A percentile compares a stretch with the other conserved stretches of the same genome.
phyloP scores from a whole-genome alignment of 2,888 invertebrate species.

The Ophioninae sp. region DNA sequence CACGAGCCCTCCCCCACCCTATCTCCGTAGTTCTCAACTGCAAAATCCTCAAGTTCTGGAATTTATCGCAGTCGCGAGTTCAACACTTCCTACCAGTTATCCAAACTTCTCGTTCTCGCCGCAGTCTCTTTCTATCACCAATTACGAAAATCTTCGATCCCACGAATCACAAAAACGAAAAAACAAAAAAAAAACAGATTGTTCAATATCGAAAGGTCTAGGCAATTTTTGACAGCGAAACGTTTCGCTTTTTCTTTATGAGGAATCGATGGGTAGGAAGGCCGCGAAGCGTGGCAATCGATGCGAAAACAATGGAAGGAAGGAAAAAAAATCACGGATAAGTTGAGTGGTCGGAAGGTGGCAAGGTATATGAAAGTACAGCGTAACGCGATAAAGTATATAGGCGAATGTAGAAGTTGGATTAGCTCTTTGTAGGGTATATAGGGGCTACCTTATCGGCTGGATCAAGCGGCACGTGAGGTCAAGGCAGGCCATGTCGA shows the following conservation, averaged over 20 bases:
- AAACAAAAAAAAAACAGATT: too few relatives aligned
- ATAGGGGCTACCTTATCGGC: conserved; percentile 69
- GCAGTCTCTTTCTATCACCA: neutral
- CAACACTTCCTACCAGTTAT: conserved; percentile 59
- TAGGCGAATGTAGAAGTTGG: conserved; percentile 24
- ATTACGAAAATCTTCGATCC: conserved; percentile 37
- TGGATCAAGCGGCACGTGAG: conserved; percentile 70
- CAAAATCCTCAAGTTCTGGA: conserved; percentile 75
- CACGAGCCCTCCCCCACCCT: conserved; percentile 68
- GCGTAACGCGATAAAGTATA: conserved; percentile 44
- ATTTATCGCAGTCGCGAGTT: conserved; percentile 75
- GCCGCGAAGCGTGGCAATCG: neutral
- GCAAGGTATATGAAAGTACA: conserved; percentile 6
- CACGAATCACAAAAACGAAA: too few relatives aligned
- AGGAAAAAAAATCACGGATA: conserved; percentile 14
- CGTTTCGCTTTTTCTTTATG: neutral
- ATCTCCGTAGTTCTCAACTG: conserved; percentile 78
- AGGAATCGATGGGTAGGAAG: neutral
- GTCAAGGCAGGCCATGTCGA: conserved; percentile 73
- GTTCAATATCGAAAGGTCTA: too few relatives aligned
- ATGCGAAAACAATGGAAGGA: neutral
- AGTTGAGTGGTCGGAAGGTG: conserved; percentile 32
- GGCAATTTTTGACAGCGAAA: neutral
- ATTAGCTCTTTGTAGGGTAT: conserved; percentile 61
- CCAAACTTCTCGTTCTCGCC: conserved; percentile 40